Conservation (phyloP, 1,140 invertebrate genomes). For the Geopemphigus sp. region DNA sequence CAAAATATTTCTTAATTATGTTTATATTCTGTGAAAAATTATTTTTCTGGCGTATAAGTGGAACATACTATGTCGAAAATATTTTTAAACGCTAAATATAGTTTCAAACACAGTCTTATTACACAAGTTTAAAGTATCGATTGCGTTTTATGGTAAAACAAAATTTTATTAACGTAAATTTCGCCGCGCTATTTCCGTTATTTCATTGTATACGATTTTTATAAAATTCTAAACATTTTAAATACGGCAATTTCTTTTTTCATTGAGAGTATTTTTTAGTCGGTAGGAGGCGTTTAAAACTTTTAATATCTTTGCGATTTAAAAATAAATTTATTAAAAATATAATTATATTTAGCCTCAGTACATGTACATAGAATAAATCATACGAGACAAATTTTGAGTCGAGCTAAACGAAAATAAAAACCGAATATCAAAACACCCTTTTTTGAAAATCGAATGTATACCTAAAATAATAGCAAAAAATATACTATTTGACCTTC, state of each 20-base stretch:
- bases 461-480: too few species aligned
- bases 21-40: background rate
- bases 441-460: too few species aligned
- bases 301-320: too few species aligned
- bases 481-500: too few species aligned
- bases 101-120: background rate
- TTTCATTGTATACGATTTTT: background rate
- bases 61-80: background rate
- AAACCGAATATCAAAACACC: too few species aligned
- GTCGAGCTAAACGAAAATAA: too few species aligned
- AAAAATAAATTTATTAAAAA: too few species aligned
- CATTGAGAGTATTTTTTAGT: background rate
- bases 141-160: background rate
- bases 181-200: background rate
- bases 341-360: too few species aligned
- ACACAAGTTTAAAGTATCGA: background rate
- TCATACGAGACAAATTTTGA: too few species aligned
- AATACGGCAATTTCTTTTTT: background rate
- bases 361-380: too few species aligned
- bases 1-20: background rate
- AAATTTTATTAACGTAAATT: background rate
- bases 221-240: constrained; percentile 7
- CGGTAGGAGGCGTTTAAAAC: background rate
- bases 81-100: background rate
- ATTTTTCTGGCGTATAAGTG: background rate